Conservation (phyloP, 2,797 vertebrate species). For the Brachymystax lenok region DNA sequence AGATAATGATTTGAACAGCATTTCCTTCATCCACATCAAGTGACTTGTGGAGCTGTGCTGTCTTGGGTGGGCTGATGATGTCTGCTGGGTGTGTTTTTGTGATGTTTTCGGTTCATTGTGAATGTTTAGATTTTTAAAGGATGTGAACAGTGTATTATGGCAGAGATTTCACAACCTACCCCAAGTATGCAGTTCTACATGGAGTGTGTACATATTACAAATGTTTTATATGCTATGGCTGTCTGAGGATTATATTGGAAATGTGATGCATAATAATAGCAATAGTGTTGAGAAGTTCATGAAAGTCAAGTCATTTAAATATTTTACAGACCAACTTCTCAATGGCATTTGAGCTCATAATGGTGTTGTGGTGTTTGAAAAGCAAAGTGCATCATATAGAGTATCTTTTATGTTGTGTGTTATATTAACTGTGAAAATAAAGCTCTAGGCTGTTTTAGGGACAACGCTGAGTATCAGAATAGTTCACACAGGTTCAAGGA, state of each 20-base stretch:
- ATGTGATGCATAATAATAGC: constrained; percentile 36
- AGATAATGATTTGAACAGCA: constrained; percentile 50
- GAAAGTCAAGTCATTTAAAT: constrained; percentile 20
- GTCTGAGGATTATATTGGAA: constrained; percentile 27
- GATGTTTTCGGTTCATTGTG: constrained; percentile 42
- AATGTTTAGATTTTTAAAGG: constrained; percentile 46
- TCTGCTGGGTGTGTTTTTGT: constrained; percentile 15
- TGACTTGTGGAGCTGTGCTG: constrained; percentile 62
- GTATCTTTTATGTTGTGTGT: constrained; percentile 25
- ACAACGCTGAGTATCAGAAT: constrained; percentile 20
- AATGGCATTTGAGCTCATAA: constrained; percentile 27
- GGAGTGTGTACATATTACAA: constrained; percentile 48
- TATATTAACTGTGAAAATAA: constrained; percentile 56
- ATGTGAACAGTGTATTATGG: constrained; percentile 40
- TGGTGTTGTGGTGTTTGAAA: constrained; percentile 21
- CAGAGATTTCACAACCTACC: constrained; percentile 23
- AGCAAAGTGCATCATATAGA: constrained; percentile 30
- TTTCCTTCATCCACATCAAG: constrained; percentile 31
- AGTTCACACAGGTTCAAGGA: constrained; percentile 22
- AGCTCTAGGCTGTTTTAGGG: constrained; percentile 45
- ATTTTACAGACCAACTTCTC: constrained; percentile 19
- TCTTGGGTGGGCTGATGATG: constrained; percentile 1
- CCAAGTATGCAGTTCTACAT: constrained; percentile 56
- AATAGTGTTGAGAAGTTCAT: constrained; percentile 28
- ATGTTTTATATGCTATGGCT: constrained; percentile 36